Evolutionary conservation across 2,797 vertebrate species (phyloP), one percentile per base, ranked within the genome.

Genomic region (Fistularia tabacaria): DNA sequence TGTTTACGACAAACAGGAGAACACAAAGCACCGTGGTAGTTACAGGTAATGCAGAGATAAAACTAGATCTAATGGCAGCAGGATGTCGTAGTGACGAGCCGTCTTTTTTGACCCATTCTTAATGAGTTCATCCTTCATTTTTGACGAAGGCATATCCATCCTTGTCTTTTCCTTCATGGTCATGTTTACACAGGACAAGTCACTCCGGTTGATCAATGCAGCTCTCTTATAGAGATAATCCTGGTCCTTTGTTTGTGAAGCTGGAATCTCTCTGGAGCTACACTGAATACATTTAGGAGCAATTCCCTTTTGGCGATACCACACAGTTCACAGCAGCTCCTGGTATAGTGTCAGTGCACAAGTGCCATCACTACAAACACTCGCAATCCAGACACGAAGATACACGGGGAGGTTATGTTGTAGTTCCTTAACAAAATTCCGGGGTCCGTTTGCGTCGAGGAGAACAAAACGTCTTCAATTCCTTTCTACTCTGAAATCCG

Each of bases 41-140:
- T 57, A 59, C 51, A 67, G 55, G 55, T 52, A 41, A 52, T 41
- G 55, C 52, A 13, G 37, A 49, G 25, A 66, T 48, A 57, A 57
- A 69, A 50, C 45, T 42, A 49, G 54, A 54, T 73, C 56, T 48
- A 42, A 49, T 55, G 54, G 72, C 62, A 52, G 50, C 25, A 49
- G 52, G 68, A 52, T 39, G 39, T 73, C 76, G 57, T 67, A 61
- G 67, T 43, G 65, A 60, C 54, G 46, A 59, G 65, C 36, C 43
- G 11, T 62, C 54, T 48, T 68, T 56, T 68, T 54, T 45, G 37
- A 65, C 70, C 69, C 70, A 53, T 69, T 78, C 64, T 46, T 49
- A 67, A 71, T 39, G 57, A 9, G 68, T 60, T 25, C 25, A 25
- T 88, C 87, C 90, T 91, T 91, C 89, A 91, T 88, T 81, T 79